Base-by-base conservation (phyloP, 2,113 vertebrate genomes). In the Leptobrachium ailaonicum region DNA sequence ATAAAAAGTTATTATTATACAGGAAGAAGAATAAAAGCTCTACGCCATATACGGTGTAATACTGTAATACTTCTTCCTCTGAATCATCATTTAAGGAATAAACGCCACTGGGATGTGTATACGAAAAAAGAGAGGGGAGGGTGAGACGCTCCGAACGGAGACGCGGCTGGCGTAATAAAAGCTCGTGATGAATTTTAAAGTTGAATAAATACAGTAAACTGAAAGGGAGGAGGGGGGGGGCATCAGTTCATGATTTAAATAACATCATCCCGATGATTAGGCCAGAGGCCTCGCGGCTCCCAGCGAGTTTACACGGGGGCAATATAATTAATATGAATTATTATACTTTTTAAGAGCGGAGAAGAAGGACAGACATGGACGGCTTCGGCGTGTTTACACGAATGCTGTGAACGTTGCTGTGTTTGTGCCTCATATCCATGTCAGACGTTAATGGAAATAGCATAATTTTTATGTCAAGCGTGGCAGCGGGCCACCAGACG, bases 391-490 rank as follows among this genome's bases (percentile, higher is more conserved):
- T 83, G 88, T 90, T 92, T 87, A 87, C 83, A 82, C 75, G 67
- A 86, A 85, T 9, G 75, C 87, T 79, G 82, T 83, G 86, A 86
- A 82, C 83, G 44, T 83, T 84, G 83, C 2, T 40, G 80, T 84
- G 82, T 66, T 75, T 71, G 42, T 71, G 53, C 86, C 82, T 78
- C 83, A 86, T 85, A 87, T 69, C 85, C 80, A 58, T 83, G 89
- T 88, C 90, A 89, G 85, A 88, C 88, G 92, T 87, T 90, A 86
- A 88, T 88, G 88, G 90, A 87, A 88, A 82, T 84, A 87, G 77
- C 11, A 6, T 86, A 0, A 13, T 82, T 84, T 80, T 88, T 66
- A 88, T 90, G 8, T 66, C 64, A 53, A 41, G 64, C 82, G 80
- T 87, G 89, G 89, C 90, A 83, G 41, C 0, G 1, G 72, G 87